phyloP scores from a whole-genome alignment of 2,888 invertebrate species.

The Tupiocoris notatus region DNA sequence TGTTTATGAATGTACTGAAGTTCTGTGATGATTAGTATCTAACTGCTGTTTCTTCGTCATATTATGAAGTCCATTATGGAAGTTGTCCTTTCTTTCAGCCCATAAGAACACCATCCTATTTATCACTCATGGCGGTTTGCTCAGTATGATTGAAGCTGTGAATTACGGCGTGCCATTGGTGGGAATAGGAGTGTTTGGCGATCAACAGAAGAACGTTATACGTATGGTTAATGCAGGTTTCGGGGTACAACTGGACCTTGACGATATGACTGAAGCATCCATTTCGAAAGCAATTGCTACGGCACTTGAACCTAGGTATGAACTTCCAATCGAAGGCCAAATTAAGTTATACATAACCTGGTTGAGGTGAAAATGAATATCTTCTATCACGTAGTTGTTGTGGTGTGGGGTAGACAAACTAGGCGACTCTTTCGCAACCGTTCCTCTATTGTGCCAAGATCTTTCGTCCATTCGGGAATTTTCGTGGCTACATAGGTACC shows the following conservation, averaged over 20 bases:
- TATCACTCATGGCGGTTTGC: conserved; percentile 48
- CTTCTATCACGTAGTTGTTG: too few species aligned
- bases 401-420: too few species aligned
- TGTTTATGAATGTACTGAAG: not conserved
- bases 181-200: conserved; percentile 47
- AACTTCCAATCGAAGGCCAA: too few species aligned
- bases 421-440: too few species aligned
- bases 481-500: too few species aligned
- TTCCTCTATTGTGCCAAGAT: too few species aligned
- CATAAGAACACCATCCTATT: conserved; percentile 47
- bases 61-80: not conserved
- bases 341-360: too few species aligned
- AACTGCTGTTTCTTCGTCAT: not conserved
- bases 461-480: not conserved
- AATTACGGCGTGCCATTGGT: conserved; percentile 46
- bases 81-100: conserved; percentile 42
- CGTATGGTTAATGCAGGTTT: conserved; percentile 33
- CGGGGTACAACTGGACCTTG: conserved; percentile 32
- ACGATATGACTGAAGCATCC: conserved; percentile 35
- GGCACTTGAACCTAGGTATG: too few species aligned
- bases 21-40: not conserved
- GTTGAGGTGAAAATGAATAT: too few species aligned
- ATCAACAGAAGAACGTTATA: conserved; percentile 46
- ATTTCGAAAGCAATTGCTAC: conserved; percentile 40
- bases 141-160: conserved; percentile 47